Percentiles rank a stretch among this genome's conserved stretches.
phyloP scores from a whole-genome alignment of 2,113 vertebrate genomes.

The Stercorarius parasiticus region DNA sequence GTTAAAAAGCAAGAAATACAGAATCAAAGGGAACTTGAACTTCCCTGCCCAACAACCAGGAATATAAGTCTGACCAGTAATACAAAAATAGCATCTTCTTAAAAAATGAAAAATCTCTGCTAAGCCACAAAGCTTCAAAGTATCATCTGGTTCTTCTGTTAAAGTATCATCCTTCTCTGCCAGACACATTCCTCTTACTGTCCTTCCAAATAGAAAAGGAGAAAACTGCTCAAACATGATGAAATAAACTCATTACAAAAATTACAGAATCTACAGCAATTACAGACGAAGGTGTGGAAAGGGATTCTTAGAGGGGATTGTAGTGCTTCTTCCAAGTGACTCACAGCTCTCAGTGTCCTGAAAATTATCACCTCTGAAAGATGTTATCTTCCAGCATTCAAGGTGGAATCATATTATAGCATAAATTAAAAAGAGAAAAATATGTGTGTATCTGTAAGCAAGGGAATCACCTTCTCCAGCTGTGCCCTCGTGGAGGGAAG shows the following conservation, averaged over 20 bases:
- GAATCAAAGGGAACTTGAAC: slow-evolving; percentile 68
- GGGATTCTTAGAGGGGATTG: not conserved
- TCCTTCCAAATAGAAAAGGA: slow-evolving; percentile 2
- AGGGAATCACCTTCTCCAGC: not conserved
- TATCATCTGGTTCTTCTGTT: slow-evolving; percentile 63
- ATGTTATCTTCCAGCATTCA: not conserved
- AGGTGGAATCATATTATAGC: not conserved
- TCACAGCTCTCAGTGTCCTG: not conserved
- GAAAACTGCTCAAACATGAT: not conserved
- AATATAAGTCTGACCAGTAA: slow-evolving; percentile 64
- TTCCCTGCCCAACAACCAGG: slow-evolving; percentile 32
- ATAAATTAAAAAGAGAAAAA: not conserved
- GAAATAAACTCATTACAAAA: not conserved
- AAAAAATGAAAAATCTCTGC: slow-evolving; percentile 64
- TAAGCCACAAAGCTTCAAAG: slow-evolving; percentile 73
- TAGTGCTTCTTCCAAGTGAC: not conserved
- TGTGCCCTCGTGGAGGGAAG: not conserved
- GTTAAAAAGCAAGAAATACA: slow-evolving; percentile 55
- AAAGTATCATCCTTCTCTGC: slow-evolving; percentile 32
- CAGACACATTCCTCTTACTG: slow-evolving; percentile 35
- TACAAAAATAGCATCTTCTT: slow-evolving; percentile 70
- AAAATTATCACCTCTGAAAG: not conserved
- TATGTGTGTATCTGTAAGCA: not conserved
- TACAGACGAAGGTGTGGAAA: not conserved
- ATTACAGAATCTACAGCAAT: not conserved